Evolutionary conservation across 2,888 invertebrate genomes (phyloP), one percentile per base, ranked within the genome.

Genomic region (Microplitis deprimator): DNA sequence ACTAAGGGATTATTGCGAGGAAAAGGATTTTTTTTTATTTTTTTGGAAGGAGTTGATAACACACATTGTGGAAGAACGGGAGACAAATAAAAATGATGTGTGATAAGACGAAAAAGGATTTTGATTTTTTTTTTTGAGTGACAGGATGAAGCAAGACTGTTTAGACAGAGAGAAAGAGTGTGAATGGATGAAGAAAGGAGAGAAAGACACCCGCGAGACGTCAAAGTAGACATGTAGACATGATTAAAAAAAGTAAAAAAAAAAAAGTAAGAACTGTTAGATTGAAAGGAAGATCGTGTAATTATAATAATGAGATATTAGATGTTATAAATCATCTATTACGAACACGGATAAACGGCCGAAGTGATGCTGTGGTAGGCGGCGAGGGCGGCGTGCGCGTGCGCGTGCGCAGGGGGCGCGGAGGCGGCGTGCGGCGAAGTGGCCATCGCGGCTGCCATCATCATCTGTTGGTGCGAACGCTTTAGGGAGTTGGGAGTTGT

Each of bases 311-410:
- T 50, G 50, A 50, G 50, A 50, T 50, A 50, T 50, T 13, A 50
- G 13, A 50, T 13, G 50, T 50, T 13, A 13, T 13, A 13, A 50
- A 50, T 50, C 41, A 73, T 91, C 92, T 90, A 94, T 94, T 94
- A 94, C 94, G 94, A 94, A 93, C 94, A 94, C 94, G 94, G 94
- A 94, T 94, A 94, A 92, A 94, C 94, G 93, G 94, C 94, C 92
- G 94, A 92, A 91, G 91, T 92, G 91, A 92, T 94, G 92, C 93
- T 94, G 93, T 93, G 94, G 94, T 91, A 90, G 88, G 90, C 89
- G 88, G 89, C 92, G 91, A 92, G 92, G 92, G 92, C 92, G 92
- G 92, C 92, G 92, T 92, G 92, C 91, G 92, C 91, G 91, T 91
- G 86, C 84, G 88, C 89, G 92, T 91, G 92, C 92, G 91, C 92